Evolutionary conservation across 2,888 invertebrate genomes (phyloP).

Genomic region (Listrodromus nycthemerus): DNA sequence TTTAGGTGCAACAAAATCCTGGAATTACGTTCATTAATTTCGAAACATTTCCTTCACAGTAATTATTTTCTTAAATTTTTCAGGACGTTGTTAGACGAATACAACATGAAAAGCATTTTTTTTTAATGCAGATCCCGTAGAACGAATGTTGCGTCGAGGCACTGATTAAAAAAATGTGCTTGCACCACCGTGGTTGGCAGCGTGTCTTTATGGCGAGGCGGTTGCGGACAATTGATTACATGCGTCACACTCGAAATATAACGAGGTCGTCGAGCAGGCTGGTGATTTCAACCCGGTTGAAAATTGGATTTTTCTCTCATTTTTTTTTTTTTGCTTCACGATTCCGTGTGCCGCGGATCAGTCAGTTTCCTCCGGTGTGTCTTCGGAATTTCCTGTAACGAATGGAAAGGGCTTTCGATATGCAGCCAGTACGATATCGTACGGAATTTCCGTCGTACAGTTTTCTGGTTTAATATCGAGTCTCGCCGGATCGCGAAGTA

Average conservation of each 20-base stretch:
- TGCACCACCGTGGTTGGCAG: conserved; percentile 4
- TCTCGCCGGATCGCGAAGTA: conserved; percentile 2
- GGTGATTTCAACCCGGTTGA: conserved; percentile 4
- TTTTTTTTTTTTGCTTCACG: not conserved
- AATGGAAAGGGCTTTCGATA: not conserved
- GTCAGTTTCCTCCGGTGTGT: not conserved
- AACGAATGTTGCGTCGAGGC: no score
- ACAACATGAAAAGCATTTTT: no score
- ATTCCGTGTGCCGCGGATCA: not conserved
- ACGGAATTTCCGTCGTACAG: not conserved
- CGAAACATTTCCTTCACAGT: no score
- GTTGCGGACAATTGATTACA: conserved; percentile 55
- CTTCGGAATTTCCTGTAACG: not conserved
- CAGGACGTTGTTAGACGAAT: no score
- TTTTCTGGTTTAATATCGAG: conserved; percentile 4
- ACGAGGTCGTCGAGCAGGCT: conserved; percentile 52
- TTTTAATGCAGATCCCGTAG: no score
- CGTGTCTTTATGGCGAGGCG: conserved; percentile 28
- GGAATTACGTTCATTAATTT: no score
- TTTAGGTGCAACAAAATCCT: no score
- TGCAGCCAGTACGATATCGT: not conserved
- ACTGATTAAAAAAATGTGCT: not conserved
- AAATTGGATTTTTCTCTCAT: conserved; percentile 43
- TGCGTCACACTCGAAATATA: conserved; percentile 38
- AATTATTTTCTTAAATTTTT: no score